A percentile compares a stretch with the other conserved stretches of the same genome.
Evolutionary conservation across 2,888 invertebrate genomes (phyloP).

Genomic region (Xanthorhoe designata): DNA sequence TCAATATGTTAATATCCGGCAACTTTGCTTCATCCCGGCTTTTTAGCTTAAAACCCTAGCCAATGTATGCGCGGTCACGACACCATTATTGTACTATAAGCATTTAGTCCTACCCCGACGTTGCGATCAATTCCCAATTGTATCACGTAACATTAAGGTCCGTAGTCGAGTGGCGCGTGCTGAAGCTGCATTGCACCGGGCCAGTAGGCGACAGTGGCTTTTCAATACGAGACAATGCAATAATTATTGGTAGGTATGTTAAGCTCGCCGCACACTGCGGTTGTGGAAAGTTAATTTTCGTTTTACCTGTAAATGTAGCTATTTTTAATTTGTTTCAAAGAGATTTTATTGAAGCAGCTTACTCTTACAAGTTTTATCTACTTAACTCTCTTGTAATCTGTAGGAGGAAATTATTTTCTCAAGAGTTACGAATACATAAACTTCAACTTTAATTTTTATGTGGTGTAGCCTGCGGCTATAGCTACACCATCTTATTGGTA

Average conservation of each 20-base stretch:
- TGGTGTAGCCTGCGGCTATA: no score
- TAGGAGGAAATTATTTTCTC: no score
- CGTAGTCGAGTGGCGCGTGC: constrained; percentile 5
- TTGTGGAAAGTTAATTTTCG: constrained; percentile 20
- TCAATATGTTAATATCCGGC: constrained; percentile 21
- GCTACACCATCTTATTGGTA: no score
- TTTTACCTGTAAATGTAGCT: constrained; percentile 18
- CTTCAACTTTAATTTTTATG: no score
- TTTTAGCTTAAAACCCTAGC: constrained; percentile 27
- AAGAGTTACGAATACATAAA: no score
- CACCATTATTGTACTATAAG: constrained; percentile 61
- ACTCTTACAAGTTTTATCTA: not conserved
- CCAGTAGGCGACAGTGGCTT: constrained; percentile 45
- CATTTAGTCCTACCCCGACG: constrained; percentile 46
- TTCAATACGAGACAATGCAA: constrained; percentile 54
- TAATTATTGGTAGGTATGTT: constrained; percentile 49
- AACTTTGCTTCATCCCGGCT: constrained; percentile 30
- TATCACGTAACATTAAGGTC: constrained; percentile 26
- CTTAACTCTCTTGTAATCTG: no score
- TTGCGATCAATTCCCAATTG: constrained; percentile 8
- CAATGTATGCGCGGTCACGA: constrained; percentile 70
- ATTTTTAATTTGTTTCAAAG: constrained; percentile 12
- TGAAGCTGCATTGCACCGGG: constrained; percentile 40
- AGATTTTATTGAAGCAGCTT: not conserved
- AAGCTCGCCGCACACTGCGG: constrained; percentile 28